Base-by-base conservation (phyloP, 2,113 vertebrate species). In the Colaptes auratus region DNA sequence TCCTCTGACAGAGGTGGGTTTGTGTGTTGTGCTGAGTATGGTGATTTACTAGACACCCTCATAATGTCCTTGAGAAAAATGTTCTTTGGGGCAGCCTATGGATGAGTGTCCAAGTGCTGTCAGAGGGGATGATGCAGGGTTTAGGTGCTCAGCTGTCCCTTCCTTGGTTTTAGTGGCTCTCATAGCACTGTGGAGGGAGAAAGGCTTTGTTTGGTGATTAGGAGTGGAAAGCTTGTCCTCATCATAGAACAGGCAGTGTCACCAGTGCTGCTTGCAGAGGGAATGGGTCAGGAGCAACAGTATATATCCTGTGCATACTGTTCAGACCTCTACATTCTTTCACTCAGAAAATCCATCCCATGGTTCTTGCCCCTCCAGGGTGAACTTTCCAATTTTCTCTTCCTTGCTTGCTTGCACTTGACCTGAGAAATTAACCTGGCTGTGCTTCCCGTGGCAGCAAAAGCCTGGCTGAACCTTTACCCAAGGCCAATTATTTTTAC, bases 261-360 rank as follows among this genome's bases (percentile, higher is more conserved):
- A 48, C 19, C 72, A 58, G 25, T 58, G 23, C 7, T 21, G 33
- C 33, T 28, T 0, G 0, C n/a, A 17, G 24, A 48, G 39, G n/a
- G 30, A 4, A 7, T n/a, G n/a, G 31, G 15, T 7, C 14, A 30
- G n/a, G 55, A 39, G 56, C 5, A 30, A 10, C 35, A 39, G 18
- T 12, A 9, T 0, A 0, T 64, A 25, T 9, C 56, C 25, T 21
- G 11, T 18, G 21, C 30, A 10, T 27, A 15, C 21, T 70, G 25
- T 42, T 42, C 30, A 58, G 8, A 21, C 25, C 15, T 44, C 50
- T 42, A 2, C 1, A 1, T 70, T 8, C 39, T 75, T 64, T 64
- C 27, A 14, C 27, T 36, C 18, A 44, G 30, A 55, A 63, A 56
- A 10, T 12, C 30, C 18, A 25, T 8, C 35, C 31, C 25, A 12